Percentiles rank a stretch among this genome's conserved stretches.
phyloP scores from a whole-genome alignment of 2,888 invertebrate species.

The Cantharis flavilabris region DNA sequence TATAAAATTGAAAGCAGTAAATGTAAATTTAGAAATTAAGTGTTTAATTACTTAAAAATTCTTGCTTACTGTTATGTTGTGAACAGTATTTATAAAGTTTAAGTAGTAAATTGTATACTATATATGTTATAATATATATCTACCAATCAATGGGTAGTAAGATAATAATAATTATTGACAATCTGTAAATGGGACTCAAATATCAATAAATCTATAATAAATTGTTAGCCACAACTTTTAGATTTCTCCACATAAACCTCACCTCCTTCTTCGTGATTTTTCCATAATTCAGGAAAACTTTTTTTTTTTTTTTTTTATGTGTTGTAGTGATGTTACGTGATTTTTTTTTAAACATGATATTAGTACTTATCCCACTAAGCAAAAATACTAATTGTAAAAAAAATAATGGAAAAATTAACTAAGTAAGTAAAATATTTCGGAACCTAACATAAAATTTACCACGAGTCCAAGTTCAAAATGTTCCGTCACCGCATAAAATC shows the following conservation, averaged over 20 bases:
- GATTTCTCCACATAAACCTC: neutral
- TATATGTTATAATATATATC: neutral
- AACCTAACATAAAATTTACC: too few species aligned
- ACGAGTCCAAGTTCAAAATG: too few species aligned
- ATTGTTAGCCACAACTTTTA: neutral
- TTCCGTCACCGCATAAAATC: too few species aligned
- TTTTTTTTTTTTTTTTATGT: too few species aligned
- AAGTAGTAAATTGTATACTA: conserved; percentile 2
- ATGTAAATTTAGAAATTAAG: neutral
- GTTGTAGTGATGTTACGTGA: too few species aligned
- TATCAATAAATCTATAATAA: neutral
- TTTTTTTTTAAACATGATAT: too few species aligned
- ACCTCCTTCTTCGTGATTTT: too few species aligned
- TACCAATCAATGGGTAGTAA: conserved; percentile 12
- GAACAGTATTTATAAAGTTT: conserved; percentile 17
- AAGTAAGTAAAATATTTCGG: too few species aligned
- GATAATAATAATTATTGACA: conserved; percentile 9
- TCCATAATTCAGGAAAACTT: too few species aligned
- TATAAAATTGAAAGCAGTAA: neutral
- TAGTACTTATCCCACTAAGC: too few species aligned
- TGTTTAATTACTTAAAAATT: neutral
- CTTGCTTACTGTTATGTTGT: conserved; percentile 12
- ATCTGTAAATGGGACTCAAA: conserved; percentile 25
- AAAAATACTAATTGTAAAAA: too few species aligned
- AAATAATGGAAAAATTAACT: too few species aligned